These are phyloP conservation scores for Rhincodon typus DNA, from an alignment of 2,797 vertebrate species.

Conservation along the genomic window DNA sequence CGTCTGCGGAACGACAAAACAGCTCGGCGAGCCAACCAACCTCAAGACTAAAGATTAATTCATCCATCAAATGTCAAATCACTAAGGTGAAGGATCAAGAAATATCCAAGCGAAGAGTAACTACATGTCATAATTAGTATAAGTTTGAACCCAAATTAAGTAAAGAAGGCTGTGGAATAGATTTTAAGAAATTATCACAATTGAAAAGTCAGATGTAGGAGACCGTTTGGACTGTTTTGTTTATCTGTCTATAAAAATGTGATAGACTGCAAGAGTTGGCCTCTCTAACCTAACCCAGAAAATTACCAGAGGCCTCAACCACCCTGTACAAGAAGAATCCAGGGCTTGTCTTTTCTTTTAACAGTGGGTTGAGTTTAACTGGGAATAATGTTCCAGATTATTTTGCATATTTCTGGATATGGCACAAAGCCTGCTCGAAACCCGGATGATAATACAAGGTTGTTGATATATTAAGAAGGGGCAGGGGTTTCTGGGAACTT, in stretches of 20 bases:
- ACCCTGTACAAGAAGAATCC: neutral
- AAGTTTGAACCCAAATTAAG: neutral
- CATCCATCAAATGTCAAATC: neutral
- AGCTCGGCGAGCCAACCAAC: too few species aligned
- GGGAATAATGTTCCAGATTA: neutral
- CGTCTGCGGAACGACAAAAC: too few species aligned
- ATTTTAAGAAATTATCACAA: neutral
- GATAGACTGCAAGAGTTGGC: too few species aligned
- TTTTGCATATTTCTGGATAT: neutral
- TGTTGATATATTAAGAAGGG: neutral
- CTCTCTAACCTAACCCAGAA: neutral
- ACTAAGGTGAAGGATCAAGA: neutral
- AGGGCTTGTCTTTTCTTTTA: neutral
- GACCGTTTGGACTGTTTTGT: neutral
- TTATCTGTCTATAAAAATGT: neutral
- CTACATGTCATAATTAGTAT: neutral
- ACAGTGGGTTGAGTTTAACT: neutral
- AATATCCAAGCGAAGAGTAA: neutral
- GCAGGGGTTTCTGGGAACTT: neutral
- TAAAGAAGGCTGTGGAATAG: neutral
- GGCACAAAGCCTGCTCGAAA: neutral
- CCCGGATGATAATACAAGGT: neutral
- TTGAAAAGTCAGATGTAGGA: neutral
- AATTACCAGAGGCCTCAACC: neutral
- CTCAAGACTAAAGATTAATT: too few species aligned